Evolutionary conservation across 2,113 vertebrate species (phyloP), one percentile per base, ranked within the genome.

Genomic region (Plecturocebus donacophilus): DNA sequence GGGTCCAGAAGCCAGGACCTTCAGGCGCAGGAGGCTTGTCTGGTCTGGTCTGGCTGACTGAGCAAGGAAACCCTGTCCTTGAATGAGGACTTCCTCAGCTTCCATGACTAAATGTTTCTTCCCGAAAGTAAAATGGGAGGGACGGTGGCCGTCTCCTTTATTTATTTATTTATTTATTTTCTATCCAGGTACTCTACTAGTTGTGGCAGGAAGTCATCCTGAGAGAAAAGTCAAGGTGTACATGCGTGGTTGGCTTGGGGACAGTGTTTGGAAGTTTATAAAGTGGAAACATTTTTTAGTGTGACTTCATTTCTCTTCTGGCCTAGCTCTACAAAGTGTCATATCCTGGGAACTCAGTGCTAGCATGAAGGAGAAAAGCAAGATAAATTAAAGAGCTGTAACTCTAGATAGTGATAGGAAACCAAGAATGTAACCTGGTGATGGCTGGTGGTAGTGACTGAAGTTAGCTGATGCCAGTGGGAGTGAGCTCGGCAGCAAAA

Each of bases 1-100:
- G 93, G 97, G 91, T 95, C 96, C 42, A 7, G 49, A 61, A 97
- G 96, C 95, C 92, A 95, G 93, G 88, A 88, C 88, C 88, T 93
- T 94, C 71, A 58, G 75, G 96, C 83, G 77, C 93, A 82, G 54
- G 86, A 86, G 77, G 82, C 93, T 92, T 90, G 95, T 96, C 92
- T 79, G 82, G 91, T 94, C 88, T 89, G 38, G 86, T 85, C 83
- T 25, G 49, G 87, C 91, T 73, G 85, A 90, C 64, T 54, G 92
- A 91, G 94, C 90, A 70, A 45, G 79, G 14, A 21, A 54, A 71
- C 14, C 71, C 25, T 93, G 9, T 91, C 87, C 82, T 86, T 82
- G 54, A 27, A 32, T 27, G 83, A 93, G 27, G 94, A 79, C 45
- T 87, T 95, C 75, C 70, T 95, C 17, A 45, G 42, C 5, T 0